These are phyloP conservation scores for Seira musarum DNA, from an alignment of 2,888 invertebrate species.

Conservation along the genomic window DNA sequence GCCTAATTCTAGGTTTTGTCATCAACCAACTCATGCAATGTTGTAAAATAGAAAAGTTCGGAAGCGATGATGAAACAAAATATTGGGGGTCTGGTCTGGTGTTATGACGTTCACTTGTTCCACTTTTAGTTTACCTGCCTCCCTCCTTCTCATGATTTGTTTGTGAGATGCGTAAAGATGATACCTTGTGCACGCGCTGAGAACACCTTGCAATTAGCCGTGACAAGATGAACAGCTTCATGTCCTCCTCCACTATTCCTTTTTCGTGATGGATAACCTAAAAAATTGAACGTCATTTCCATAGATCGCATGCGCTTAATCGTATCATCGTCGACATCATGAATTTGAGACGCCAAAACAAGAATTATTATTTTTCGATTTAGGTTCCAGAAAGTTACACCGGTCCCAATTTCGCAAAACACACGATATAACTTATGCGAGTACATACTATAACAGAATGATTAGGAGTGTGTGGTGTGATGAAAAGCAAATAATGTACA, in stretches of 20 bases:
- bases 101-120: background rate
- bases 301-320: too few relatives aligned
- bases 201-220: constrained; percentile 8
- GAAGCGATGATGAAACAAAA: background rate
- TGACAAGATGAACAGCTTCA: background rate
- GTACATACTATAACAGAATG: background rate
- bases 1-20: too few relatives aligned
- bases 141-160: constrained; percentile 7
- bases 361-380: too few relatives aligned
- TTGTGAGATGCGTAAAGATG: background rate
- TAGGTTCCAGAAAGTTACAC: too few relatives aligned
- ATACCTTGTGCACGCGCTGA: background rate
- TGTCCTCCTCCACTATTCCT: constrained; percentile 1
- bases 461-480: constrained; percentile 10
- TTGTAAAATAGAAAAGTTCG: background rate
- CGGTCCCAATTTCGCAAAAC: too few relatives aligned
- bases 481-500: background rate
- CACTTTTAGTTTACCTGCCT: background rate
- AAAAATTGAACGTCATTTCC: too few relatives aligned
- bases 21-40: too few relatives aligned
- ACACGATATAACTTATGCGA: too few relatives aligned
- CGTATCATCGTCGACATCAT: too few relatives aligned
- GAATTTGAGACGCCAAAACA: too few relatives aligned
- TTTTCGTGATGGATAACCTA: background rate
- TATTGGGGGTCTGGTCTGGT: background rate